Conservation (phyloP, 2,888 invertebrate genomes). For the Polydrusus cervinus region DNA sequence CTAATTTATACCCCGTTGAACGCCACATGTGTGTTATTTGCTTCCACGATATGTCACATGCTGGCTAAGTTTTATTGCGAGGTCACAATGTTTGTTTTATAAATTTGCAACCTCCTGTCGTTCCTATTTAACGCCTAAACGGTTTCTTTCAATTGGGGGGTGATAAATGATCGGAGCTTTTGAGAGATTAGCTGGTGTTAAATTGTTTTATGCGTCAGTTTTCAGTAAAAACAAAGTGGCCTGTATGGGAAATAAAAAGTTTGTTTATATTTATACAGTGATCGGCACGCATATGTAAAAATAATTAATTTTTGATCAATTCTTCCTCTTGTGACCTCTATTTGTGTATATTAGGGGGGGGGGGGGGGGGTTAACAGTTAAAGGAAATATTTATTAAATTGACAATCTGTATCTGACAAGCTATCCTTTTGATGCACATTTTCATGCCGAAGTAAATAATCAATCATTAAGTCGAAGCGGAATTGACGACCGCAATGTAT, state of each 20-base stretch:
- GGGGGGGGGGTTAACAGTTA: too few relatives aligned
- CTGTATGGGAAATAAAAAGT: not conserved
- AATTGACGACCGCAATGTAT: too few relatives aligned
- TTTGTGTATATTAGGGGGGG: too few relatives aligned
- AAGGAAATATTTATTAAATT: too few relatives aligned
- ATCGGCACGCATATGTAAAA: too few relatives aligned
- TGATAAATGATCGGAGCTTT: slow-evolving; percentile 27
- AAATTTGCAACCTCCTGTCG: slow-evolving; percentile 59
- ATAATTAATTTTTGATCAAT: too few relatives aligned
- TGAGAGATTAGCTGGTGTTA: slow-evolving; percentile 20
- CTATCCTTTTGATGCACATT: too few relatives aligned
- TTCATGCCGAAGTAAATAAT: too few relatives aligned
- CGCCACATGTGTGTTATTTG: slow-evolving; percentile 63
- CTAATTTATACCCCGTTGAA: slow-evolving; percentile 65
- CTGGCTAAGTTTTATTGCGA: slow-evolving; percentile 61
- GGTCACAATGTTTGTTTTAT: slow-evolving; percentile 62
- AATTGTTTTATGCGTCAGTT: slow-evolving; percentile 3
- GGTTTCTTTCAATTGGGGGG: slow-evolving; percentile 43
- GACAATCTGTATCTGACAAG: too few relatives aligned
- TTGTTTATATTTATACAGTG: not conserved
- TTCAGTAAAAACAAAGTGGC: not conserved
- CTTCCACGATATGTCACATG: slow-evolving; percentile 63
- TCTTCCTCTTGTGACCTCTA: too few relatives aligned
- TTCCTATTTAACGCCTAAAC: slow-evolving; percentile 43
- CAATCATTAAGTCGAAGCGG: too few relatives aligned